Conservation (phyloP, 2,888 invertebrate genomes). For the Urechis unicinctus region DNA sequence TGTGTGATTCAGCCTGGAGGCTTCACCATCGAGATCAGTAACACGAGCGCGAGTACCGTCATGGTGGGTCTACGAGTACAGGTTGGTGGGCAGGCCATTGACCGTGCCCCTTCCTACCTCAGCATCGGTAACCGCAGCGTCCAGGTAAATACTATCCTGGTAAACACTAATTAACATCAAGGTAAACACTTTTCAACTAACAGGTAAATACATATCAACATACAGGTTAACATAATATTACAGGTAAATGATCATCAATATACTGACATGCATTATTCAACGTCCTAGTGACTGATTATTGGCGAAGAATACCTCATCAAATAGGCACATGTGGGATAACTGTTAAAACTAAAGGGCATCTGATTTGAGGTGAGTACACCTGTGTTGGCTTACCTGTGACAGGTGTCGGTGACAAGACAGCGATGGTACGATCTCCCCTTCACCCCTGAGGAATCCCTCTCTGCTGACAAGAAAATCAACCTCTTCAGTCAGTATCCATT, state of each 20-base stretch:
- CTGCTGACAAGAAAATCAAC: conserved; percentile 82
- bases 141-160: conserved; percentile 18
- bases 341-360: no score
- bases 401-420: conserved; percentile 39
- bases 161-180: no score
- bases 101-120: conserved; percentile 64
- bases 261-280: no score
- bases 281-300: no score
- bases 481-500: conserved; percentile 52
- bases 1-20: conserved; percentile 61
- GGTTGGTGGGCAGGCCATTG: conserved; percentile 76
- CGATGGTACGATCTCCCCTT: conserved; percentile 95
- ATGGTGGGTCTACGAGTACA: conserved; percentile 77
- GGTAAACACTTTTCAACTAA: no score
- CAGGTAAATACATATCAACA: no score
- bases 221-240: no score
- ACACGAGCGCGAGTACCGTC: conserved; percentile 79
- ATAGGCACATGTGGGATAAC: no score
- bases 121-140: conserved; percentile 46
- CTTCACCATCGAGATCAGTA: conserved; percentile 79
- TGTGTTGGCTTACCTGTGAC: conserved; percentile 6
- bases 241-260: no score
- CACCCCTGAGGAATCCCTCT: conserved; percentile 85
- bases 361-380: no score
- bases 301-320: no score